Percentiles rank a stretch among this genome's conserved stretches.
Conservation (phyloP, 2,797 vertebrate species). For the Oreochromis grahami region DNA sequence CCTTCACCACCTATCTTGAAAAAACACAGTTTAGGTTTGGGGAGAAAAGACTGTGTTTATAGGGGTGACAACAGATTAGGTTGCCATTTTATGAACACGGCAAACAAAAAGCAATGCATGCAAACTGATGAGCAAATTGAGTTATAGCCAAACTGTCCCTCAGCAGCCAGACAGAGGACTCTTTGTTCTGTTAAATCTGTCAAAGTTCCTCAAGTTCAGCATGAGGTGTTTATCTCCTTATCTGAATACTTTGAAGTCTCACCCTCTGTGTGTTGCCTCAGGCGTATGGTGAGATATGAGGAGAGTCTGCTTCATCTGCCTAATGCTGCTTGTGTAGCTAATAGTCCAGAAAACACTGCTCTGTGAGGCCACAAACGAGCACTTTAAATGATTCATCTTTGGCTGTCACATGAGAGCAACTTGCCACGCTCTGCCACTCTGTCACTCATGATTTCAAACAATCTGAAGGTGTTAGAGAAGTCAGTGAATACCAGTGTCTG, state of each 20-base stretch:
- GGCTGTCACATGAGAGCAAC: constrained; percentile 50
- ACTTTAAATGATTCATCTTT: constrained; percentile 70
- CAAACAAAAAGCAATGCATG: background rate
- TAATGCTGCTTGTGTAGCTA: constrained; percentile 79
- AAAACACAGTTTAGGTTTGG: constrained; percentile 9
- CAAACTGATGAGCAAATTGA: constrained; percentile 20
- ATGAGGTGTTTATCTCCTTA: constrained; percentile 54
- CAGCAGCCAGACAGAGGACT: background rate
- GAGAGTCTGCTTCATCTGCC: constrained; percentile 64
- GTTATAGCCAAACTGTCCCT: constrained; percentile 8
- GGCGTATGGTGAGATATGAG: constrained; percentile 62
- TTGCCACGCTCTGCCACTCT: constrained; percentile 36
- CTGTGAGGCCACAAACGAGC: constrained; percentile 49
- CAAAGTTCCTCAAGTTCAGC: constrained; percentile 57
- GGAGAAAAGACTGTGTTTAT: constrained; percentile 26
- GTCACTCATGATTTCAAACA: constrained; percentile 50
- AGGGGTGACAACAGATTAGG: background rate
- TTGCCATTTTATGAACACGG: background rate
- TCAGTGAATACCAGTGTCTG: background rate
- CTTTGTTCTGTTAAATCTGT: constrained; percentile 35
- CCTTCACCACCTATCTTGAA: constrained; percentile 15
- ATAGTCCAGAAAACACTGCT: constrained; percentile 74
- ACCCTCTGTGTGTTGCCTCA: constrained; percentile 54
- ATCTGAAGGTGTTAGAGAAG: constrained; percentile 29
- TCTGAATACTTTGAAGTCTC: constrained; percentile 63